Evolutionary conservation across 2,888 invertebrate species (phyloP).

Genomic region (Tuberolachnus salignus): DNA sequence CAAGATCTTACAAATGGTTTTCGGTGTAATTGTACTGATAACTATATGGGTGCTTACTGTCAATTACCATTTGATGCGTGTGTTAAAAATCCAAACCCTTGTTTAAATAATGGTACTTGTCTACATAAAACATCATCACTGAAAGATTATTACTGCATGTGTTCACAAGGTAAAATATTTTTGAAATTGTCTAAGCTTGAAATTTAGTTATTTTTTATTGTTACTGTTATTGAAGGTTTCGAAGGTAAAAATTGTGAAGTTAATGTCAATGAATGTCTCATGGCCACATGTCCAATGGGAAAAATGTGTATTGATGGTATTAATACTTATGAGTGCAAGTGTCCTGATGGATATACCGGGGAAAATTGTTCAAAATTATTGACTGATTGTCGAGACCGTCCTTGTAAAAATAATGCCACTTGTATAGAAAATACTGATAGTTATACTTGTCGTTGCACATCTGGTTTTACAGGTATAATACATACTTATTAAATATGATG

Average conservation of each 20-base stretch:
- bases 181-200: background rate
- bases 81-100: slow-evolving; percentile 65
- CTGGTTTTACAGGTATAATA: slow-evolving; percentile 70
- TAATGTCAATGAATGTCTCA: slow-evolving; percentile 72
- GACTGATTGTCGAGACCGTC: slow-evolving; percentile 68
- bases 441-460: slow-evolving; percentile 75
- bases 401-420: slow-evolving; percentile 76
- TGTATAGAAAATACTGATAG: slow-evolving; percentile 70
- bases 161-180: slow-evolving; percentile 65
- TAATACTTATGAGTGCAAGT: slow-evolving; percentile 69
- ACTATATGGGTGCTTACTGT: slow-evolving; percentile 68
- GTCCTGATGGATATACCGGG: slow-evolving; percentile 69
- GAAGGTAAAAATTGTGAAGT: slow-evolving; percentile 71
- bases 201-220: slow-evolving; percentile 17
- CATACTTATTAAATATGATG: background rate
- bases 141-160: slow-evolving; percentile 69
- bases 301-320: slow-evolving; percentile 68
- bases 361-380: slow-evolving; percentile 67
- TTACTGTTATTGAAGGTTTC: slow-evolving; percentile 64
- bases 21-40: slow-evolving; percentile 67
- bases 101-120: slow-evolving; percentile 71
- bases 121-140: slow-evolving; percentile 62
- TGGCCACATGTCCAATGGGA: slow-evolving; percentile 65
- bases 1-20: slow-evolving; percentile 65
- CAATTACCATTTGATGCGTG: slow-evolving; percentile 68